Evolutionary conservation across 2,888 invertebrate species (phyloP).

Genomic region (Eupithecia dodoneata): DNA sequence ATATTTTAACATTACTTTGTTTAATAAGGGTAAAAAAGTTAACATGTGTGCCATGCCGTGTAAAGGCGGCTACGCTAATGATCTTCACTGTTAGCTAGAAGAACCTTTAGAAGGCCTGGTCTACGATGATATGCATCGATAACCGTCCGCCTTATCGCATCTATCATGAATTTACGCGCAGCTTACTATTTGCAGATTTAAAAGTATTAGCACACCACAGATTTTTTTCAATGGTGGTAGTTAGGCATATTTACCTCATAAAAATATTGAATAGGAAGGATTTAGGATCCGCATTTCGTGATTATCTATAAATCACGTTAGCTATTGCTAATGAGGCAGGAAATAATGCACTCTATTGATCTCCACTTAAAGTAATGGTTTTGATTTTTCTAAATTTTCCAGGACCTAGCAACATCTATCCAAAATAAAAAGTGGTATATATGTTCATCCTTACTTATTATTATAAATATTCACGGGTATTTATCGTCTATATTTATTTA

Average conservation of each 20-base stretch:
- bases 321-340: conserved; percentile 4
- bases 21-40: conserved; percentile 19
- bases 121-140: conserved; percentile 34
- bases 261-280: conserved; percentile 50
- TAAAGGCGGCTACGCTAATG: conserved; percentile 12
- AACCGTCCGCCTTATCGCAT: conserved; percentile 52
- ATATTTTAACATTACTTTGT: neutral
- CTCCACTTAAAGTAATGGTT: conserved; percentile 40
- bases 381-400: neutral
- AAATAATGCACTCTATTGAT: conserved; percentile 43
- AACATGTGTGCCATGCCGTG: conserved; percentile 14
- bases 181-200: conserved; percentile 57
- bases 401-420: neutral
- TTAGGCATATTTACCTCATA: conserved; percentile 40
- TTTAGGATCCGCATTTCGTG: conserved; percentile 54
- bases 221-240: conserved; percentile 65
- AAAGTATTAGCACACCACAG: conserved; percentile 82
- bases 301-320: conserved; percentile 10
- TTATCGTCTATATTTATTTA: no score
- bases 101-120: conserved; percentile 19
- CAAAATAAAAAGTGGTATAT: neutral
- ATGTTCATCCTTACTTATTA: conserved; percentile 4
- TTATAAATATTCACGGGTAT: no score
- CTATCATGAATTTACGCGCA: conserved; percentile 41
- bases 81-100: conserved; percentile 24